phyloP scores from a whole-genome alignment of 2,888 invertebrate genomes.

The Doris montereyensis region DNA sequence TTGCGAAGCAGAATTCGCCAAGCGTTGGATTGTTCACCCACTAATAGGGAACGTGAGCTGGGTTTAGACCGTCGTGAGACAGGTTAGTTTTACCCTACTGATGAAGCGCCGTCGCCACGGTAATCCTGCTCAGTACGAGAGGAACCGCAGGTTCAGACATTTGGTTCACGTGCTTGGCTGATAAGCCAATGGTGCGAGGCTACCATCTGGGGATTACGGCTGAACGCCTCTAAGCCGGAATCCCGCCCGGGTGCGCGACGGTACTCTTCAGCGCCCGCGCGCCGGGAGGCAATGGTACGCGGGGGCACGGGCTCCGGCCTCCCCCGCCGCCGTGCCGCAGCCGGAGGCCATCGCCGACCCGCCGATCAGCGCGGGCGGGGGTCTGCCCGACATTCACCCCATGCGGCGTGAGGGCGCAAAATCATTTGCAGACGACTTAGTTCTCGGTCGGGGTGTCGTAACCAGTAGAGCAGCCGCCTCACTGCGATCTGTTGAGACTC shows the following conservation, averaged over 20 bases:
- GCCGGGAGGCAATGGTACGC: conserved; percentile 72
- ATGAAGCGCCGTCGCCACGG: conserved; percentile 12
- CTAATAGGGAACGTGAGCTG: conserved; percentile 77
- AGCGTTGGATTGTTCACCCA: conserved; percentile 81
- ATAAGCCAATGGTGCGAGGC: conserved; percentile 74
- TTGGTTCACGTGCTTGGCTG: conserved; percentile 81
- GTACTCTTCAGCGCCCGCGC: conserved; percentile 49
- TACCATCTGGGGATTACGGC: conserved; percentile 79
- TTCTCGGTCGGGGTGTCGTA: conserved; percentile 79
- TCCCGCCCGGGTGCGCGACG: conserved; percentile 77
- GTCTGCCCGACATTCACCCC: conserved; percentile 62
- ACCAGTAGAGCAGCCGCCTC: conserved; percentile 77
- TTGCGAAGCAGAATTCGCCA: conserved; percentile 82
- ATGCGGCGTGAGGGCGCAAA: conserved; percentile 76
- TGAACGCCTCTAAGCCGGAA: conserved; percentile 77
- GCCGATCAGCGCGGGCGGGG: conserved; percentile 43
- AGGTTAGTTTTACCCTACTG: conserved; percentile 33
- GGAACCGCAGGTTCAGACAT: conserved; percentile 74
- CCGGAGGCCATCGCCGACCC: conserved; percentile 3
- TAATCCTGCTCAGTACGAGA: conserved; percentile 20
- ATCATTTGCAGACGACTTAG: conserved; percentile 79
- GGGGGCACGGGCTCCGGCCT: conserved; percentile 46
- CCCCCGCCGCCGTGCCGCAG: background rate
- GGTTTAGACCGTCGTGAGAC: conserved; percentile 29
- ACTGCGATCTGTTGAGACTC: conserved; percentile 76